phyloP scores from a whole-genome alignment of 1,140 invertebrate species.

The Caenorhabditis brenneri region DNA sequence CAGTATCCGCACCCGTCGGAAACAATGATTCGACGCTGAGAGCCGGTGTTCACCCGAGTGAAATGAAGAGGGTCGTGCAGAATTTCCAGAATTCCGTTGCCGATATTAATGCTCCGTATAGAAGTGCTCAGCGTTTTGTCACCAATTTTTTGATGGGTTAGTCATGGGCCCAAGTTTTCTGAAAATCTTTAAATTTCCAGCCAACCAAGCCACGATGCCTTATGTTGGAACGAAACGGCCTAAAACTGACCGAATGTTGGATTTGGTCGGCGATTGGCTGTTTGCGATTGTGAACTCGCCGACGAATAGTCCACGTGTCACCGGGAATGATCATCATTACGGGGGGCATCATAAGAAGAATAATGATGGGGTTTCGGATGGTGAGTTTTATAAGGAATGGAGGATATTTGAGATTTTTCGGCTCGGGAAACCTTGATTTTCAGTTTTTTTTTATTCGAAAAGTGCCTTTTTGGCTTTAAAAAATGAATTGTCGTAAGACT shows the following conservation, averaged over 20 bases:
- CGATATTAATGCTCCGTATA: neutral
- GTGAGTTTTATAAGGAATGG: neutral
- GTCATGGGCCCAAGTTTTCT: neutral
- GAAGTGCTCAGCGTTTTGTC: neutral
- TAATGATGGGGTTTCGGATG: constrained; percentile 35
- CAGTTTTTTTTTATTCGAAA: neutral
- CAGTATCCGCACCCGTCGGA: neutral
- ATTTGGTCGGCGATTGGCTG: constrained; percentile 18
- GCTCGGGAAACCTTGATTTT: neutral
- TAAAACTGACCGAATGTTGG: constrained; percentile 24
- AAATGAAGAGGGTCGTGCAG: neutral
- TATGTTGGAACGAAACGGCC: constrained; percentile 6
- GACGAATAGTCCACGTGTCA: neutral
- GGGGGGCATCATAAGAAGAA: neutral
- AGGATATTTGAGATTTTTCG: neutral
- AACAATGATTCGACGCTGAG: neutral
- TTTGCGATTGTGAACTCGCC: constrained; percentile 16
- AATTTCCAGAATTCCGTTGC: neutral
- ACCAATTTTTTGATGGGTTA: constrained; percentile 13
- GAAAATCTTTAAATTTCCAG: neutral
- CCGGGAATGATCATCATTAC: neutral
- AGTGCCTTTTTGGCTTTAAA: too few species aligned
- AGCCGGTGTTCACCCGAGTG: neutral
- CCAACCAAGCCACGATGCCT: constrained; percentile 7
- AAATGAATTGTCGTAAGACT: too few species aligned